These are phyloP conservation scores for Carlito syrichta DNA, from an alignment of 2,113 vertebrate genomes.

Conservation along the genomic window DNA sequence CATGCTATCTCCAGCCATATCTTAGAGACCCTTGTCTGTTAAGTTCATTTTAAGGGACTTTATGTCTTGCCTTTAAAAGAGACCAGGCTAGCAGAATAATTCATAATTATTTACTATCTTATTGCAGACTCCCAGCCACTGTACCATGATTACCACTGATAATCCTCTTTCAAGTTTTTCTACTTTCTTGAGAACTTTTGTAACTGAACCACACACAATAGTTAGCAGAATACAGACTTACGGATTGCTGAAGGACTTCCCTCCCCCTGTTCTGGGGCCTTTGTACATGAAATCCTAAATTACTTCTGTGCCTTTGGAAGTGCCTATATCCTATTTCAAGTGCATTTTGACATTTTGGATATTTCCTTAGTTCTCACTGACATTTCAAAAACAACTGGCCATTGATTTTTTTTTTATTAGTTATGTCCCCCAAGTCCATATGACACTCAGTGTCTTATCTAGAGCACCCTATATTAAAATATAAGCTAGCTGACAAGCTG, in stretches of 20 bases:
- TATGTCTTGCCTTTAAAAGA: neutral
- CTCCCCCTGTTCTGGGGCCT: neutral
- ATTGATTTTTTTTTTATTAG: constrained; percentile 73
- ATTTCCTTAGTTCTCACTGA: constrained; percentile 69
- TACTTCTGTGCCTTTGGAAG: constrained; percentile 64
- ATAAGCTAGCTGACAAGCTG: constrained; percentile 45
- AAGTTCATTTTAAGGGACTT: neutral
- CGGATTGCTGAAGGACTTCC: constrained; percentile 1
- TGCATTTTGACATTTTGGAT: constrained; percentile 73
- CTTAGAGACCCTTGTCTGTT: neutral
- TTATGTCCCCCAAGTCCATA: constrained; percentile 46
- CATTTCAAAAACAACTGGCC: constrained; percentile 68
- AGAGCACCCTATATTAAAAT: constrained; percentile 27
- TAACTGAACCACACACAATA: neutral
- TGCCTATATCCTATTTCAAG: constrained; percentile 63
- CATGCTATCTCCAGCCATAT: neutral
- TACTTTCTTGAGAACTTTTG: neutral
- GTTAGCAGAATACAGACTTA: neutral
- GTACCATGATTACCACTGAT: neutral
- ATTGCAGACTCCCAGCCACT: neutral
- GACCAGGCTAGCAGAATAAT: neutral
- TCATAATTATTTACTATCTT: neutral
- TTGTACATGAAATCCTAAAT: constrained; percentile 60
- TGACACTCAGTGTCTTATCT: neutral
- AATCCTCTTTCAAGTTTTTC: neutral